A percentile compares a stretch with the other conserved stretches of the same genome.
These are phyloP conservation scores for Tachysurus vachellii DNA, from an alignment of 2,113 vertebrate genomes.

Conservation along the genomic window DNA sequence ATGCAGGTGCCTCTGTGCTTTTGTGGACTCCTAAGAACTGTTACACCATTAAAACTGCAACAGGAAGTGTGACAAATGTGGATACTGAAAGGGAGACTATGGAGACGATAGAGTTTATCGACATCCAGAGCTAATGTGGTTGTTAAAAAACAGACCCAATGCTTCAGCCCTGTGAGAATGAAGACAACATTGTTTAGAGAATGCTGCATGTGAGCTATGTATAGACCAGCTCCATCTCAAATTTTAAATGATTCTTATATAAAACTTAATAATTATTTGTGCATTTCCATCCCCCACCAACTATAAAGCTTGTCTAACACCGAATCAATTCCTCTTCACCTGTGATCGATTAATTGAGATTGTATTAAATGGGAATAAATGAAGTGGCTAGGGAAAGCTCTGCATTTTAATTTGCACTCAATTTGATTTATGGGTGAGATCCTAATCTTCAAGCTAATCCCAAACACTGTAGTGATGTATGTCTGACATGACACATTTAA, in stretches of 20 bases:
- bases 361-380: slow-evolving; percentile 40
- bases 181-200: background rate
- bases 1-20: slow-evolving; percentile 17
- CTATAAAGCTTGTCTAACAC: slow-evolving; percentile 7
- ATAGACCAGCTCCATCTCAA: background rate
- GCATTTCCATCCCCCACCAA: background rate
- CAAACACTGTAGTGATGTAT: slow-evolving; percentile 20
- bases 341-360: slow-evolving; percentile 49
- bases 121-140: background rate
- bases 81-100: slow-evolving; percentile 21
- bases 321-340: slow-evolving; percentile 27
- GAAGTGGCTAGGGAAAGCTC: slow-evolving; percentile 12
- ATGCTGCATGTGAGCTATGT: background rate
- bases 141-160: background rate
- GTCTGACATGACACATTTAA: slow-evolving; percentile 32
- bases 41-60: slow-evolving; percentile 32
- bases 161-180: background rate
- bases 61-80: slow-evolving; percentile 18
- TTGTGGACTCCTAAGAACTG: slow-evolving; percentile 28
- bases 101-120: background rate
- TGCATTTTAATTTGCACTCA: slow-evolving; percentile 31
- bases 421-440: slow-evolving; percentile 32
- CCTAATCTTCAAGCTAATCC: slow-evolving; percentile 38
- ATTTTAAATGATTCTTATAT: slow-evolving; percentile 6
- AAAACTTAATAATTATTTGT: background rate